Percentiles rank a stretch among this genome's conserved stretches.
Evolutionary conservation across 2,113 vertebrate species (phyloP).

Genomic region (Trochalopteron elliotii): DNA sequence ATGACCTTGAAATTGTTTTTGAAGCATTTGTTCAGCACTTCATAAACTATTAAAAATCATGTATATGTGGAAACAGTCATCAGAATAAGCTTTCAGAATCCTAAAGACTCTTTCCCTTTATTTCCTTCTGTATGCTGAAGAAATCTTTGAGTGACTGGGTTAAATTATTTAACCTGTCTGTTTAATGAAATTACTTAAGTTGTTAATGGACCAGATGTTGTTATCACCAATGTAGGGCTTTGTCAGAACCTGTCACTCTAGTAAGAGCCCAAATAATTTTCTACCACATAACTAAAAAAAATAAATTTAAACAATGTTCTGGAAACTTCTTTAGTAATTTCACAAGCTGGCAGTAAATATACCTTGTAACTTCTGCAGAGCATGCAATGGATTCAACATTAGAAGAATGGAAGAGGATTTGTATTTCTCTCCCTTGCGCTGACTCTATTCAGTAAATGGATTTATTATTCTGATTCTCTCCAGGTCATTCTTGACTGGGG

Average conservation of each 20-base stretch:
- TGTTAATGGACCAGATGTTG: neutral
- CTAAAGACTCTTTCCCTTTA: neutral
- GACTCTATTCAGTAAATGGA: neutral
- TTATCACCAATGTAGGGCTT: neutral
- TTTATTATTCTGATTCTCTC: neutral
- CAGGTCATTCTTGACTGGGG: slow-evolving; percentile 20
- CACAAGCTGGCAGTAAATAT: neutral
- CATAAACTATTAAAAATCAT: neutral
- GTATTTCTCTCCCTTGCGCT: neutral
- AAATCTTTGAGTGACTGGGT: neutral
- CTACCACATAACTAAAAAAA: neutral
- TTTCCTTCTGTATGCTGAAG: neutral
- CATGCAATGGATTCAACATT: neutral
- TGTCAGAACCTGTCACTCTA: neutral
- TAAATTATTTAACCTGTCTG: neutral
- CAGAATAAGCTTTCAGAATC: neutral
- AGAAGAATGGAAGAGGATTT: neutral
- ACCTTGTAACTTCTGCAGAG: neutral
- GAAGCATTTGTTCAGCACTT: neutral
- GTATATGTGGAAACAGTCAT: neutral
- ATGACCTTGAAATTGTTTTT: neutral
- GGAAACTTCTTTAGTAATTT: neutral
- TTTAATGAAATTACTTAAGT: neutral
- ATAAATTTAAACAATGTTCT: neutral
- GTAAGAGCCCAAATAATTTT: neutral